Evolutionary conservation across 2,113 vertebrate genomes (phyloP).

Genomic region (Beaufortia kweichowensis): DNA sequence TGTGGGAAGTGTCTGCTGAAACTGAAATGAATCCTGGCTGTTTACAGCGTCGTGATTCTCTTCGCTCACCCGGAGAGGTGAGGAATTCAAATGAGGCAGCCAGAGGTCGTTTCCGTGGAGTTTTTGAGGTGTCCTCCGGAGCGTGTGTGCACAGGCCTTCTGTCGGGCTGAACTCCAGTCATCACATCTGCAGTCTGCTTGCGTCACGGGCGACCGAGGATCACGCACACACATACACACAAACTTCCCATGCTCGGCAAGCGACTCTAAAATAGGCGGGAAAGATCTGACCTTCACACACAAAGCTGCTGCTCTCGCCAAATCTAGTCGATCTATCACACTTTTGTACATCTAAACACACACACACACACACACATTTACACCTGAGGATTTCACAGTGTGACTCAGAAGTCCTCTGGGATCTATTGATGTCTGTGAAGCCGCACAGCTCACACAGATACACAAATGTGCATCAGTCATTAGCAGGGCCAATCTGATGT

Average conservation of each 20-base stretch:
- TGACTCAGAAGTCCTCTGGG: constrained; percentile 37
- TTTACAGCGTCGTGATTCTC: constrained; percentile 12
- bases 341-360: not conserved
- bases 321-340: constrained; percentile 17
- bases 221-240: constrained; percentile 17
- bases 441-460: not conserved
- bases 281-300: constrained; percentile 40
- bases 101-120: constrained; percentile 41
- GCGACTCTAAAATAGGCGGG: not conserved
- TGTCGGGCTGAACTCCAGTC: constrained; percentile 49
- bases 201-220: not conserved
- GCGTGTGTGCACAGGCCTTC: constrained; percentile 38
- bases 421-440: constrained; percentile 28
- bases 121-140: constrained; percentile 34
- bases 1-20: constrained; percentile 19
- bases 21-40: not conserved
- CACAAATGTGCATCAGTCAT: constrained; percentile 1
- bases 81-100: constrained; percentile 37
- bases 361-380: constrained; percentile 15
- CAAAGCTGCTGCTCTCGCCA: not conserved
- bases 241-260: not conserved
- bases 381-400: not conserved
- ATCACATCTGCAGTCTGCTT: constrained; percentile 55
- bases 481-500: not conserved
- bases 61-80: constrained; percentile 2